Conservation (phyloP, 2,888 invertebrate species). For the Epistrophe grossulariae region DNA sequence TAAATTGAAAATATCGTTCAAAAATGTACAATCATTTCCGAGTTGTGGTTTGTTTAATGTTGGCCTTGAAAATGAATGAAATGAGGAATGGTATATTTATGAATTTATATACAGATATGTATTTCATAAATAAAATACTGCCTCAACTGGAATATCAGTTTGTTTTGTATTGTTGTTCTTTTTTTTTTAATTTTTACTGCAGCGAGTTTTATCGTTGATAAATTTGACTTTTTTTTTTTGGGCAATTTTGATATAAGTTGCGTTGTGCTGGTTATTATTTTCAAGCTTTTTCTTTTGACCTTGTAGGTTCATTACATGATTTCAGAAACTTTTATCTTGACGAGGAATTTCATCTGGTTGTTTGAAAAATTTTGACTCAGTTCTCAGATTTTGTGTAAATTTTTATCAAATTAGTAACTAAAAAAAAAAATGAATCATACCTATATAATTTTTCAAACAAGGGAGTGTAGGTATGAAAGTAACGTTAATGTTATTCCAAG, state of each 20-base stretch:
- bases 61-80: constrained; percentile 24
- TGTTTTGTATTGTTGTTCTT: neutral
- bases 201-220: neutral
- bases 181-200: neutral
- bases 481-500: no score
- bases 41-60: neutral
- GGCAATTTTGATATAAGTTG: constrained; percentile 1
- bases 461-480: no score
- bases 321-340: constrained; percentile 14
- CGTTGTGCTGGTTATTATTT: neutral
- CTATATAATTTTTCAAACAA: no score
- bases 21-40: constrained; percentile 10
- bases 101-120: no score
- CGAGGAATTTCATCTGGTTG: neutral
- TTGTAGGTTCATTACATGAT: neutral
- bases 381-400: no score
- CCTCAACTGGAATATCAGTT: constrained; percentile 3
- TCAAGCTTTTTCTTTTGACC: neutral
- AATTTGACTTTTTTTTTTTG: neutral
- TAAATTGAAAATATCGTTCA: constrained; percentile 13
- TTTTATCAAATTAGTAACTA: no score
- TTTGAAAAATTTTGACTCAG: no score
- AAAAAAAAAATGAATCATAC: no score
- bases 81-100: neutral
- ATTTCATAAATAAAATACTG: no score